A percentile compares a stretch with the other conserved stretches of the same genome.
phyloP scores from a whole-genome alignment of 2,797 vertebrate genomes.

The Phylloscopus collybita region DNA sequence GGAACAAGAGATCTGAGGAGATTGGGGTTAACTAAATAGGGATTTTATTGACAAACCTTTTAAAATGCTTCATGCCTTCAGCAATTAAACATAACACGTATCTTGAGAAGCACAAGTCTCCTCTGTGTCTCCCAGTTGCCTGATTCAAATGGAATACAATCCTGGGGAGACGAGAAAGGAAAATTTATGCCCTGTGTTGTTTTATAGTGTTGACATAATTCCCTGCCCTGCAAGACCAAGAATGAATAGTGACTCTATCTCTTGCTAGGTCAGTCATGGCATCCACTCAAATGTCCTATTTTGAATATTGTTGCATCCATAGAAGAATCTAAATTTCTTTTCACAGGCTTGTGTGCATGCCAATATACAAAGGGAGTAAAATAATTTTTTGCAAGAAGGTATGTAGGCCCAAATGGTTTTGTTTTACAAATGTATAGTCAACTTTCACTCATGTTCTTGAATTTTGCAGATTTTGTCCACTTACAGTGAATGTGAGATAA shows the following conservation, averaged over 20 bases:
- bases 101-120: neutral
- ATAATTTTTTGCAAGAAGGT: neutral
- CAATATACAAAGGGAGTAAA: neutral
- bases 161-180: neutral
- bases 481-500: neutral
- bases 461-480: neutral
- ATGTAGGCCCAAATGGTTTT: neutral
- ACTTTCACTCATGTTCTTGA: neutral
- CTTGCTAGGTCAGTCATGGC: neutral
- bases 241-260: neutral
- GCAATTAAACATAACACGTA: conserved; percentile 4
- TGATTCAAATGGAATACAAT: neutral
- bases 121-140: neutral
- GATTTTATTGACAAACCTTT: conserved; percentile 57
- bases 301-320: neutral
- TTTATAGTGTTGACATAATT: neutral
- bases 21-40: conserved; percentile 58
- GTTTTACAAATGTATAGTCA: neutral
- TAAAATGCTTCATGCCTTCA: conserved; percentile 36
- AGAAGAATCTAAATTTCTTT: neutral
- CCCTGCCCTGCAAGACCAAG: neutral
- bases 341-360: neutral
- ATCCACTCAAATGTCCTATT: neutral
- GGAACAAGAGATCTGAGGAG: conserved; percentile 48
- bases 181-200: neutral